Base-by-base conservation (phyloP, 1,140 invertebrate genomes). In the Plectrocnemia conspersa region DNA sequence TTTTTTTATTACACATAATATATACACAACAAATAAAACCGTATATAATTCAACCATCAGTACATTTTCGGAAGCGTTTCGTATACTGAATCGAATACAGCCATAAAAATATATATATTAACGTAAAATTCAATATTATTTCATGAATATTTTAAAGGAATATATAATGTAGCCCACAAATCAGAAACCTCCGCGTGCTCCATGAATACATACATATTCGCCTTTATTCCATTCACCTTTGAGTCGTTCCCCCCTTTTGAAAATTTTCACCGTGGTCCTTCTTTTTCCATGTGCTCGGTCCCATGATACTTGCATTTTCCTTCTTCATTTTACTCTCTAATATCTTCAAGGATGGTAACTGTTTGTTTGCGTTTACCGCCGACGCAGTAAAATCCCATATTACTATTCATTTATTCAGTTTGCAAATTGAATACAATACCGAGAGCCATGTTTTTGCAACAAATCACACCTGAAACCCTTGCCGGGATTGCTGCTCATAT, bases 331-430 rank as follows among this genome's bases (percentile, higher is more conserved):
- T 22, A 50, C 33, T 50, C 47, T 50, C 32, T 50, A 50, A 50
- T 50, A 50, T 50, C 47, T 50, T 35, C 25, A 13, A 50, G 18
- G 47, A 50, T 38, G 32, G 47, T 50, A 50, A 50, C 47, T 50
- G 47, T 50, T 50, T 50, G 47, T 38, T 50, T 50, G 47, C 47
- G 22, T 50, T 50, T 50, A 50, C 32, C 7, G 33, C 33, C 32
- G 19, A 50, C 47, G 47, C 47, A 38, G 21, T 33, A 22, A 27
- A 50, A 23, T 22, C 25, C 47, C 33, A 25, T 50, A 50, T 50
- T 50, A 50, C 47, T 50, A 50, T 50, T 50, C 47, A 50, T 50
- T 38, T 50, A 50, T 50, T 50, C 47, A 50, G 47, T 50, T 50
- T 50, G 47, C 29, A 50, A 50, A 50, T 50, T 50, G 47, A 50